A percentile compares a stretch with the other conserved stretches of the same genome.
These are phyloP conservation scores for Chelon auratus DNA, from an alignment of 2,797 vertebrate genomes.

Conservation along the genomic window DNA sequence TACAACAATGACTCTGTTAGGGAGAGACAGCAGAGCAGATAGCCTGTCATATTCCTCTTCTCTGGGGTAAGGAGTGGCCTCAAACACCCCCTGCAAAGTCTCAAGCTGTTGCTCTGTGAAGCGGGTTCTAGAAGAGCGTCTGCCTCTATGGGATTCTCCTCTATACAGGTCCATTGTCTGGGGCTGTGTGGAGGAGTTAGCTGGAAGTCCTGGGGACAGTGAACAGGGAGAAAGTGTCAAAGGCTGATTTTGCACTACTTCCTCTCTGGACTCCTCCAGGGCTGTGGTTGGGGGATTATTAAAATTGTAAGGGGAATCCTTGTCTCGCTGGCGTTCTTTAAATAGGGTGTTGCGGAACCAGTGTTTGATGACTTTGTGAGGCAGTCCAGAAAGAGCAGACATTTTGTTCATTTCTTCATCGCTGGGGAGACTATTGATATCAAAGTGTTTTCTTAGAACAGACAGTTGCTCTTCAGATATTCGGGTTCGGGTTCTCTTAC, in stretches of 20 bases:
- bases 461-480: slow-evolving; percentile 96
- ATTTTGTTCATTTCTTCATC: slow-evolving; percentile 98
- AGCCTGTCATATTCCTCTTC: slow-evolving; percentile 98
- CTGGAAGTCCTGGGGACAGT: slow-evolving; percentile 63
- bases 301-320: slow-evolving; percentile 99
- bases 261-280: slow-evolving; percentile 92
- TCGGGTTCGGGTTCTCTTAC: slow-evolving; percentile 94
- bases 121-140: slow-evolving; percentile 94
- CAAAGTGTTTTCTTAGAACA: slow-evolving; percentile 94
- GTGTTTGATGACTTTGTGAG: slow-evolving; percentile 99
- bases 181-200: slow-evolving; percentile 55
- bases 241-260: slow-evolving; percentile 85
- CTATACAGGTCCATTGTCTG: slow-evolving; percentile 86
- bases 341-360: slow-evolving; percentile 99
- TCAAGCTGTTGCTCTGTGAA: slow-evolving; percentile 97
- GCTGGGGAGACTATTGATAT: slow-evolving; percentile 98
- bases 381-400: slow-evolving; percentile 92
- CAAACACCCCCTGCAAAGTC: slow-evolving; percentile 95
- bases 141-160: slow-evolving; percentile 91
- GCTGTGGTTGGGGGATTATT: slow-evolving; percentile 96
- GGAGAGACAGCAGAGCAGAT: slow-evolving; percentile 92
- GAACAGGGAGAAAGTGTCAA: slow-evolving; percentile 72
- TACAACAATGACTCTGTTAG: slow-evolving; percentile 96
- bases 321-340: slow-evolving; percentile 98
- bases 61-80: slow-evolving; percentile 97